A percentile compares a stretch with the other conserved stretches of the same genome.
These are phyloP conservation scores for Bagarius yarrelli DNA, from an alignment of 2,113 vertebrate genomes.

Conservation along the genomic window DNA sequence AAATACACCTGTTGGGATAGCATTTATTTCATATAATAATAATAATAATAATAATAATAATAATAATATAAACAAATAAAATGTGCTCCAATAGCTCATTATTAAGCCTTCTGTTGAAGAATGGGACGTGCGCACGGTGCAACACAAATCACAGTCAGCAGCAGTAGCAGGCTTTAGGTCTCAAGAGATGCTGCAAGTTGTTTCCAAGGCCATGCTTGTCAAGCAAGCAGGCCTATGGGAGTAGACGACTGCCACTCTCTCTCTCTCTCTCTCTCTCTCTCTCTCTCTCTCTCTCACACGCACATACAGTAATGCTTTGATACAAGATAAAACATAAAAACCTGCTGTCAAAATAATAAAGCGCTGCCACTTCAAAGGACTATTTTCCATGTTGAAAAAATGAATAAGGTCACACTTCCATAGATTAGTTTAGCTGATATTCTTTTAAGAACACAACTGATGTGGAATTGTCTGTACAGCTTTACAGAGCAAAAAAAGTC, in stretches of 20 bases:
- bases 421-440: neutral
- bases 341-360: constrained; percentile 5
- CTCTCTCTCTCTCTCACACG: constrained; percentile 10
- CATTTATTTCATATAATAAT: neutral
- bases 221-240: constrained; percentile 62
- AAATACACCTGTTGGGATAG: neutral
- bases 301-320: constrained; percentile 29
- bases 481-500: neutral
- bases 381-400: constrained; percentile 3
- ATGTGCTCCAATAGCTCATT: too few relatives aligned
- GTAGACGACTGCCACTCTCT: neutral
- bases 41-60: neutral
- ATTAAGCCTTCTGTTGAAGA: neutral
- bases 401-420: constrained; percentile 13
- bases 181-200: constrained; percentile 51
- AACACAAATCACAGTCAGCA: constrained; percentile 2
- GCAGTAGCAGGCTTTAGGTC: constrained; percentile 38
- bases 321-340: constrained; percentile 29
- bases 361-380: constrained; percentile 31
- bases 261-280: too few relatives aligned
- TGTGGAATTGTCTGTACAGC: constrained; percentile 8
- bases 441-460: constrained; percentile 13
- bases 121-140: neutral
- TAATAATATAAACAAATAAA: neutral
- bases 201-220: constrained; percentile 64